Evolutionary conservation across 2,797 vertebrate species (phyloP).

Genomic region (Jordanella pulchra): DNA sequence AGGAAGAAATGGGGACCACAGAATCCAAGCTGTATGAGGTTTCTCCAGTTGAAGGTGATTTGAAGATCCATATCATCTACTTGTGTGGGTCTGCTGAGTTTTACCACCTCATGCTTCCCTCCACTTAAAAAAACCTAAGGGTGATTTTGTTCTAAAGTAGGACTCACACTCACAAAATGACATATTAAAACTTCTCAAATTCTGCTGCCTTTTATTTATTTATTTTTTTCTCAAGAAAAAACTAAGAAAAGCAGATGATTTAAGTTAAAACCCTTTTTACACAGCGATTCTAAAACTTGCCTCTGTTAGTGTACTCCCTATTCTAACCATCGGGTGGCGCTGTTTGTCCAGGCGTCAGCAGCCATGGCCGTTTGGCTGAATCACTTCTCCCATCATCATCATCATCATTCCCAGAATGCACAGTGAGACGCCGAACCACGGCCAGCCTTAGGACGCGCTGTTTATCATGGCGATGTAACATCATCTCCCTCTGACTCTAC

Average conservation of each 20-base stretch:
- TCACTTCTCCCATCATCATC: slow-evolving; percentile 76
- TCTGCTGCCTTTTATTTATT: too few relatives aligned
- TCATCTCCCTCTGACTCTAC: slow-evolving; percentile 43
- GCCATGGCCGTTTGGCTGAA: slow-evolving; percentile 51
- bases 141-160: too few relatives aligned
- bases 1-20: background rate
- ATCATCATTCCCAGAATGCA: slow-evolving; percentile 83
- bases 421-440: slow-evolving; percentile 76
- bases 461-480: slow-evolving; percentile 68
- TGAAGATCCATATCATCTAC: too few relatives aligned
- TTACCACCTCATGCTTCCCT: too few relatives aligned
- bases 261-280: background rate
- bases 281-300: background rate
- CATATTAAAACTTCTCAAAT: too few relatives aligned
- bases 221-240: too few relatives aligned
- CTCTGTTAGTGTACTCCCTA: background rate
- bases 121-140: too few relatives aligned
- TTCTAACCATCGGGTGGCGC: slow-evolving; percentile 60
- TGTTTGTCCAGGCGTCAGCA: slow-evolving; percentile 25
- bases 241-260: too few relatives aligned
- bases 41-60: too few relatives aligned
- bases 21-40: background rate
- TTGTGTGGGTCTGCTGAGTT: too few relatives aligned
- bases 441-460: slow-evolving; percentile 38
- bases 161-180: too few relatives aligned